phyloP scores from a whole-genome alignment of 2,113 vertebrate genomes.

The Climacteris rufus region DNA sequence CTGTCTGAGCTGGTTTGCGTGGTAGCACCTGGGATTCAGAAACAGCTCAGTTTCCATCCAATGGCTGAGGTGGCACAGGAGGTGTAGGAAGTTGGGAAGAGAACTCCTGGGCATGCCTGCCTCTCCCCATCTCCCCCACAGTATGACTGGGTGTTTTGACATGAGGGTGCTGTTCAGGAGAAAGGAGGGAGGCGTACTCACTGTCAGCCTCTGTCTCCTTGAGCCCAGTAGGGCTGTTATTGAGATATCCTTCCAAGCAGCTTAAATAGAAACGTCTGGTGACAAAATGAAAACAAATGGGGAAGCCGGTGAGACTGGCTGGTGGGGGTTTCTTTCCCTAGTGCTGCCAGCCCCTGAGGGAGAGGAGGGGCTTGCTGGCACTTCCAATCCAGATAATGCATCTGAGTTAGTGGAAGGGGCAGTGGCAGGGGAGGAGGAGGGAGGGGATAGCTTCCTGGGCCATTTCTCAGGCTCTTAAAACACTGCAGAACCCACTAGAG shows the following conservation, averaged over 20 bases:
- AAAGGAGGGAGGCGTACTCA: not conserved
- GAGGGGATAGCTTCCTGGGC: not conserved
- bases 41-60: not conserved
- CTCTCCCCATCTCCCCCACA: not conserved
- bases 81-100: not conserved
- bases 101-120: not conserved
- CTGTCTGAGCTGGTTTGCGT: not conserved
- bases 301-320: not conserved
- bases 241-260: slow-evolving; percentile 60
- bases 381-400: not conserved
- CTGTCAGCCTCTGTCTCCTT: slow-evolving; percentile 33
- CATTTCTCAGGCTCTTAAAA: slow-evolving; percentile 18
- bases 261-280: slow-evolving; percentile 64
- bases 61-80: not conserved
- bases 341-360: not conserved
- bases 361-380: slow-evolving; percentile 42
- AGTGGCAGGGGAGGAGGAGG: not conserved
- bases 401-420: not conserved
- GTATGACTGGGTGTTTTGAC: not conserved
- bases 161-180: not conserved
- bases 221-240: slow-evolving; percentile 11
- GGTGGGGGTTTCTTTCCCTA: not conserved
- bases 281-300: slow-evolving; percentile 72
- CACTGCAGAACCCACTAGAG: not conserved
- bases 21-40: not conserved